phyloP scores from a whole-genome alignment of 2,113 vertebrate species.

The Eonycteris spelaea region DNA sequence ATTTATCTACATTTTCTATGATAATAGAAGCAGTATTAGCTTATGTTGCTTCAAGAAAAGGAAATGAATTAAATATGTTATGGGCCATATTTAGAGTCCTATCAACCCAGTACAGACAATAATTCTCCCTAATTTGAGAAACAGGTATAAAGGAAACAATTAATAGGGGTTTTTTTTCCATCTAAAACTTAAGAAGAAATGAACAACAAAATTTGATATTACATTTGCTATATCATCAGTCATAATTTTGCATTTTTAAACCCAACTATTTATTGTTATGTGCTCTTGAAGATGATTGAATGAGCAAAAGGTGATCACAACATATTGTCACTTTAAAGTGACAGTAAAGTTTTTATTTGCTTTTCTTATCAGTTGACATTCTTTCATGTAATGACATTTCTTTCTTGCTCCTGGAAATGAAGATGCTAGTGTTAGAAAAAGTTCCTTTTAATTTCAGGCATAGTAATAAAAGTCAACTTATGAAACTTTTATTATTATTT shows the following conservation, averaged over 20 bases:
- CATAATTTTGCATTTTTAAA: conserved; percentile 3
- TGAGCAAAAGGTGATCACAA: not conserved
- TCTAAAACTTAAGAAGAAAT: not conserved
- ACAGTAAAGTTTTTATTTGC: not conserved
- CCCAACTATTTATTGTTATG: not conserved
- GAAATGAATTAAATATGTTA: not conserved
- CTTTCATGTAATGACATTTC: not conserved
- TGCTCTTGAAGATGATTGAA: not conserved
- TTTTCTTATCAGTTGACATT: not conserved
- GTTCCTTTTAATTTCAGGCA: conserved; percentile 1
- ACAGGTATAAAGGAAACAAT: not conserved
- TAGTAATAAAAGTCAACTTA: not conserved
- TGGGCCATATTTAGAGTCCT: not conserved
- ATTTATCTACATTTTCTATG: not conserved
- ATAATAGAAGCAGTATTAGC: not conserved
- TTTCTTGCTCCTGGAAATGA: not conserved
- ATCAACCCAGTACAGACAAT: not conserved
- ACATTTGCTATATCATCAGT: not conserved
- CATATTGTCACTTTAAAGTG: not conserved
- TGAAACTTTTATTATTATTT: not conserved
- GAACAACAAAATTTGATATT: not conserved
- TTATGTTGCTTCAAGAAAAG: not conserved
- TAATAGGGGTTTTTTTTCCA: not conserved
- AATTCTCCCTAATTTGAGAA: not conserved
- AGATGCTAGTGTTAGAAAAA: not conserved